Evolutionary conservation across 2,797 vertebrate genomes (phyloP), one percentile per base, ranked within the genome.

Genomic region (Sarcoramphus papa): DNA sequence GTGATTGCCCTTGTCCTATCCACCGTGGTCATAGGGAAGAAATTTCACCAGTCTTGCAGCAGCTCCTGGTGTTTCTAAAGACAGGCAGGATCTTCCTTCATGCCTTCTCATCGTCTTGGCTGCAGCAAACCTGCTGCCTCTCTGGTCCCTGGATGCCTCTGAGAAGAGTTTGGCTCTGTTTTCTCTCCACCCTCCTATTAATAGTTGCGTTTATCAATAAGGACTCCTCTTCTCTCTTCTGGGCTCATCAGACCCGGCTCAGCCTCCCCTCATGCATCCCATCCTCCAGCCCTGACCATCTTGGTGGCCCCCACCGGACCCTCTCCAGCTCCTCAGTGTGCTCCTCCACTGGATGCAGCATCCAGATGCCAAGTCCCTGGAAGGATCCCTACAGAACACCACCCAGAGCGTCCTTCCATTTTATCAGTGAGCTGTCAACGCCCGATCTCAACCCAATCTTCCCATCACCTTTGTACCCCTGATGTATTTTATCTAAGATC

Each of bases 21-120:
- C 41, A 3, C 23, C 0, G 0, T 21, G 30, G 16, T 37, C 6
- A 0, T 0, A 18, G 27, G 27, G 54, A 54, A 65, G 28, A 35
- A 12, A 30, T 24, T 22, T 43, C 50, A 9, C 35, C 0, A 5
- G 3, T 54, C 15, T 19, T 73, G 59, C 57, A 60, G 77, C 37
- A 53, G 69, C 7, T 65, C 14, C n/a, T 82, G 53, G 2, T 82
- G 33, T 91, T 59, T 20, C 64, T 60, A 27, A 9, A 74, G 37
- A 12, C 13, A 16, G 22, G 47, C 23, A 35, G 43, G 35, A 33
- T 23, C 31, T 62, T n/a, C 24, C 24, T 54, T 23, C 6, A 0
- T 25, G 43, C 19, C 7, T 59, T 65, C 30, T 5, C 30, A 8
- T 9, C 2, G 0, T 43, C n/a, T 59, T 41, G 50, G 72, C 70